phyloP scores from a whole-genome alignment of 2,888 invertebrate species.

The Cistogaster globosa region DNA sequence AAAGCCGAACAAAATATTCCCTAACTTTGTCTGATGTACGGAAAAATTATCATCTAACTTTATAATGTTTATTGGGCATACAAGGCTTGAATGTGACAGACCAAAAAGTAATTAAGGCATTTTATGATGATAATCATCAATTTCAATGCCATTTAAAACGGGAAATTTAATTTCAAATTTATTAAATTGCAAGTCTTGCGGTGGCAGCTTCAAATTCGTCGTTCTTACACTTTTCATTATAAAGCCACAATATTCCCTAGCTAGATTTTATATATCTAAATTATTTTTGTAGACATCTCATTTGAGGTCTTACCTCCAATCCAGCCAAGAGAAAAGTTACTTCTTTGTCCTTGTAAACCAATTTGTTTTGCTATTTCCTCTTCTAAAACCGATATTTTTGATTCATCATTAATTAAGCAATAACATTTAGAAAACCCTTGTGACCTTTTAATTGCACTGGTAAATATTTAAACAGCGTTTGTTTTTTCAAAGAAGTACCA shows the following conservation, averaged over 20 bases:
- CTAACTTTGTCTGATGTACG: conserved; percentile 1
- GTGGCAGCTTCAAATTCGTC: conserved; percentile 24
- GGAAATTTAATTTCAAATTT: conserved; percentile 4
- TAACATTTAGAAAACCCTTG: conserved; percentile 42
- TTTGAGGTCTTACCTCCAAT: no score
- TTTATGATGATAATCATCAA: conserved; percentile 10
- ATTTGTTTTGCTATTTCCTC: conserved; percentile 44
- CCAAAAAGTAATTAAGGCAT: conserved; percentile 15
- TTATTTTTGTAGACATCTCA: conserved; percentile 29
- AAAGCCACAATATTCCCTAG: neutral
- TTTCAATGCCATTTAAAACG: neutral
- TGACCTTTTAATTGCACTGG: no score
- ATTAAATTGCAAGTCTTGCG: conserved; percentile 10
- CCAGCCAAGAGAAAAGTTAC: conserved; percentile 27
- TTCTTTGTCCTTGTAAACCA: conserved; percentile 45
- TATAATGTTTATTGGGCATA: conserved; percentile 10
- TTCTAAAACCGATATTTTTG: conserved; percentile 55
- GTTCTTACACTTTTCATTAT: conserved; percentile 29
- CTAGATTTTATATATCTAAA: conserved; percentile 5
- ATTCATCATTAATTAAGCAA: no score
- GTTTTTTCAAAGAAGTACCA: no score
- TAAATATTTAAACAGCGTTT: no score
- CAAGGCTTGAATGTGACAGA: conserved; percentile 21
- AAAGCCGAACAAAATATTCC: conserved; percentile 14
- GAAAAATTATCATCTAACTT: conserved; percentile 36